Evolutionary conservation across 2,797 vertebrate species (phyloP).

Genomic region (Pampus argenteus): DNA sequence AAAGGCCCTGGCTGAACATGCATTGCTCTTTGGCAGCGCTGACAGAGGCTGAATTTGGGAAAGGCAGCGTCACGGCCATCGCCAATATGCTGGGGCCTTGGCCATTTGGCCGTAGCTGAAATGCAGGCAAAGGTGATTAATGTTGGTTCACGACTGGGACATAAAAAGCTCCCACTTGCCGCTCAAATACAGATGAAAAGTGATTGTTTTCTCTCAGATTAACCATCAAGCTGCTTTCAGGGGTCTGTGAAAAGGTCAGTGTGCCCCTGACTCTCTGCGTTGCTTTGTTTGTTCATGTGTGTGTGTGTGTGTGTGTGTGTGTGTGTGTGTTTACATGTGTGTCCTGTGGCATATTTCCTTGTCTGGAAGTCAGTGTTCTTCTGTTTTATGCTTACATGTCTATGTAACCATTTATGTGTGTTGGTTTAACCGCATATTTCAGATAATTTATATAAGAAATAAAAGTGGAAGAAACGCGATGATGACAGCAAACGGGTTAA

Average conservation of each 20-base stretch:
- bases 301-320: not conserved
- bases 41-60: slow-evolving; percentile 59
- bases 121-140: slow-evolving; percentile 76
- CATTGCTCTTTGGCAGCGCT: slow-evolving; percentile 54
- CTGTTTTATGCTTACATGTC: not conserved
- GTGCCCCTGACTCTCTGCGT: slow-evolving; percentile 34
- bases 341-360: slow-evolving; percentile 4
- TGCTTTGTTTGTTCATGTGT: not conserved
- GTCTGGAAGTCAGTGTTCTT: slow-evolving; percentile 8
- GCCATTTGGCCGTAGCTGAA: slow-evolving; percentile 73
- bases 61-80: slow-evolving; percentile 24
- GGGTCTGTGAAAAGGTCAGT: slow-evolving; percentile 56
- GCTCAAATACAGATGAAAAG: slow-evolving; percentile 72
- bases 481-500: not conserved
- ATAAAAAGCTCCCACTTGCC: slow-evolving; percentile 69
- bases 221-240: slow-evolving; percentile 63
- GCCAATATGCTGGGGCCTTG: slow-evolving; percentile 54
- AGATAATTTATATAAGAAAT: not conserved
- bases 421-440: slow-evolving; percentile 4
- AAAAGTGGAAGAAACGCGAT: not conserved
- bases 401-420: not conserved
- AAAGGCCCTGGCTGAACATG: slow-evolving; percentile 47
- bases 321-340: not conserved
- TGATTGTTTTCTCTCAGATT: slow-evolving; percentile 71
- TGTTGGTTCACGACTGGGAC: slow-evolving; percentile 62